These are phyloP conservation scores for Ptychodera flava DNA, from an alignment of 35 echinoderm and acorn worm genomes.

Conservation along the genomic window DNA sequence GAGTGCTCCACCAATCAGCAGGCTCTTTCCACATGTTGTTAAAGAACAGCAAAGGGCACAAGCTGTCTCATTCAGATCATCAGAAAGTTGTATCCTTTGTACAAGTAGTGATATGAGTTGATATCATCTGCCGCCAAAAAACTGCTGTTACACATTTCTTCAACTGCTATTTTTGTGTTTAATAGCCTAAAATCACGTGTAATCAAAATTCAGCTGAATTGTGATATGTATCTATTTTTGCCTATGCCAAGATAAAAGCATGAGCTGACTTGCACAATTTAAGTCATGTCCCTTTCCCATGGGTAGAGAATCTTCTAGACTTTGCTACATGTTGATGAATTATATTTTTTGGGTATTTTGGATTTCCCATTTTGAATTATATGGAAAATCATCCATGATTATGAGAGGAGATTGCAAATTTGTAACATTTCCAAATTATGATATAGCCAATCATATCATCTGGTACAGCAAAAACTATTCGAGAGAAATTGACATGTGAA, in stretches of 20 bases:
- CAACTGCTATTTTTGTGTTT: not conserved
- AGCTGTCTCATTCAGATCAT: conserved; percentile 64
- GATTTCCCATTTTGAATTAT: too few species aligned
- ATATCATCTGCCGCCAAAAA: not conserved
- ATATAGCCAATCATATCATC: too few species aligned
- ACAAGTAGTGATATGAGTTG: too few species aligned
- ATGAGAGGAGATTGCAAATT: too few species aligned
- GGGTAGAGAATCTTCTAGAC: too few species aligned
- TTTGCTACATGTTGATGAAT: too few species aligned
- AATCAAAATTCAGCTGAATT: not conserved
- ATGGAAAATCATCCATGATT: too few species aligned
- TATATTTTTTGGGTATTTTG: too few species aligned
- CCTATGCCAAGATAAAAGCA: not conserved
- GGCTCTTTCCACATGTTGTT: conserved; percentile 60
- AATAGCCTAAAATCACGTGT: not conserved
- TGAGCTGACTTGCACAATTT: not conserved
- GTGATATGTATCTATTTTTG: not conserved
- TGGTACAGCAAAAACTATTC: too few species aligned
- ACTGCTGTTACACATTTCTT: not conserved
- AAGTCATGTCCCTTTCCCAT: too few species aligned
- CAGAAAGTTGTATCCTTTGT: conserved; percentile 72
- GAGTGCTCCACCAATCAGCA: conserved; percentile 76
- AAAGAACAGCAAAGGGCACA: conserved; percentile 50
- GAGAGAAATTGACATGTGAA: too few species aligned
- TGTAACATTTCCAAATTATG: too few species aligned